Base-by-base conservation (phyloP, 2,888 invertebrate species). In the Drosophila antonietae region DNA sequence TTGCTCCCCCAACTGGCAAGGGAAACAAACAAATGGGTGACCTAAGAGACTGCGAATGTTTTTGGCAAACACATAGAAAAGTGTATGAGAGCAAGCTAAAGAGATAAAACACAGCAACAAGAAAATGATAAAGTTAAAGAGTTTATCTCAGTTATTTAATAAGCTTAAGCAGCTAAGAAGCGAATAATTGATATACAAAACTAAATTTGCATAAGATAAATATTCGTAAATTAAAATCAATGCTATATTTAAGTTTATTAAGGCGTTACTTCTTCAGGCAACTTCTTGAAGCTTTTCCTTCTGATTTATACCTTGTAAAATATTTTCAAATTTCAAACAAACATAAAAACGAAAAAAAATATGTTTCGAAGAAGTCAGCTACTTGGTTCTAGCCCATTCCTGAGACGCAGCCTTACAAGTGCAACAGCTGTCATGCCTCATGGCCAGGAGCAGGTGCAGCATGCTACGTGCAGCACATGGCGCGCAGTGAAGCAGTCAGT, bases 401-500 rank as follows among this genome's bases (percentile, higher is more conserved):
- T 23, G 39, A 39, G 23, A 6, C 14, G 33, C 83, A 88, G 83
- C 86, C 84, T 63, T 89, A 85, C 77, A 90, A 91, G 85, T 91
- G 90, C 88, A 75, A 70, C 73, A 68, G 76, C 78, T 79, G 78
- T 76, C 76, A 68, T 77, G 68, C 65, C 65, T 68, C 56, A 68
- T 68, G 72, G 68, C 72, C 75, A 73, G 69, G 67, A 78, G 51
- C 51, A 51, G 67, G 49, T 63, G 61, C 57, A 73, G 43, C 68
- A 15, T 59, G 68, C 53, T 68, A 55, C 62, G 58, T 57, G 59
- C 69, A 60, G 66, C 83, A 80, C 65, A 78, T 75, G 75, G 72
- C 63, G 35, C 62, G 64, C 58, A 69, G 31, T 43, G 60, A 41
- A 51, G 49, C 68, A 67, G 51, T 57, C 49, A 63, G 57, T 41